phyloP scores from a whole-genome alignment of 2,113 vertebrate species.

The Aythya baeri region DNA sequence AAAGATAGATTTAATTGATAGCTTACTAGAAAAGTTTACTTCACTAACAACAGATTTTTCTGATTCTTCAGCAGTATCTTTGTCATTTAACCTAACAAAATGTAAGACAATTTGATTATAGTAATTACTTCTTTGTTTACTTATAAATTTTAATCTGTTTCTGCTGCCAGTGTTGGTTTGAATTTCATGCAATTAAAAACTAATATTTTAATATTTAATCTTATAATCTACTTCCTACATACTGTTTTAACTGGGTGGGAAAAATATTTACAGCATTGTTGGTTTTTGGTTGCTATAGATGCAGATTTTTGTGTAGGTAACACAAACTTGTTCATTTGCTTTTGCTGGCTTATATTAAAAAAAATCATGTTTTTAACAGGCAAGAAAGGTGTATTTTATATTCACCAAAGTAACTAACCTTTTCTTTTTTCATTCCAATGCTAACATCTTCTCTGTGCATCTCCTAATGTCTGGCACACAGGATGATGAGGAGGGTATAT shows the following conservation, averaged over 20 bases:
- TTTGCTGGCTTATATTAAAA: constrained; percentile 37
- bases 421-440: constrained; percentile 79
- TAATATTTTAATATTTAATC: constrained; percentile 69
- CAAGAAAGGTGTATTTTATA: constrained; percentile 46
- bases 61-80: constrained; percentile 7
- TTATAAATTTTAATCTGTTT: constrained; percentile 53
- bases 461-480: constrained; percentile 74
- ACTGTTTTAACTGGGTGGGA: constrained; percentile 38
- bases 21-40: background rate
- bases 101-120: constrained; percentile 55
- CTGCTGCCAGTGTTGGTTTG: constrained; percentile 24
- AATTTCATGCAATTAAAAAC: constrained; percentile 41
- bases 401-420: constrained; percentile 72
- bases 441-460: constrained; percentile 68
- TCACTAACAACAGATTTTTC: background rate
- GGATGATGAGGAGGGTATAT: constrained; percentile 99
- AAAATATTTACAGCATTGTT: constrained; percentile 30
- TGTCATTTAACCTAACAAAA: constrained; percentile 47
- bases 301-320: constrained; percentile 27
- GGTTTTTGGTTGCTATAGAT: constrained; percentile 62
- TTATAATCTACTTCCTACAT: constrained; percentile 69
- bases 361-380: constrained; percentile 23
- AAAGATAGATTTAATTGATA: background rate
- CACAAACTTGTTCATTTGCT: constrained; percentile 33
- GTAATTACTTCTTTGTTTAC: constrained; percentile 56